These are phyloP conservation scores for Ceratitis capitata DNA, from an alignment of 1,140 invertebrate species.

Conservation along the genomic window DNA sequence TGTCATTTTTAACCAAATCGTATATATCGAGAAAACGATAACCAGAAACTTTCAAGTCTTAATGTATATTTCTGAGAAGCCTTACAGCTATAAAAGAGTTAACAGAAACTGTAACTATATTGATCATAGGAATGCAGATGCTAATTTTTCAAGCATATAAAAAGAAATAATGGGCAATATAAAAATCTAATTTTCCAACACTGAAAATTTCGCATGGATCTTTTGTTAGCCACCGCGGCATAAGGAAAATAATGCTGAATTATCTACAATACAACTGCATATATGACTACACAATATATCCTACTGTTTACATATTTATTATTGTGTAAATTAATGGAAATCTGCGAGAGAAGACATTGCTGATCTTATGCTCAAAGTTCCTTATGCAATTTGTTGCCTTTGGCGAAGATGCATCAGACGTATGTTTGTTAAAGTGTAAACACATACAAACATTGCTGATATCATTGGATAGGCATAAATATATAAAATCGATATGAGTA, in stretches of 20 bases:
- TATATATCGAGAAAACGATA: too few relatives aligned
- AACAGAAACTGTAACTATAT: too few relatives aligned
- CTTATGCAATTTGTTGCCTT: background rate
- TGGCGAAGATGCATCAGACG: background rate
- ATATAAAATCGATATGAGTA: background rate
- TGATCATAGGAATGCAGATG: too few relatives aligned
- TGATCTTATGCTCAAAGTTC: background rate
- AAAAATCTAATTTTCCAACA: too few relatives aligned
- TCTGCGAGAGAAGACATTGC: background rate
- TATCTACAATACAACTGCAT: background rate
- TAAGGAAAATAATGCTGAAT: background rate
- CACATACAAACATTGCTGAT: background rate
- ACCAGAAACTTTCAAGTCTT: too few relatives aligned
- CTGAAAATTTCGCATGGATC: background rate
- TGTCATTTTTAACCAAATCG: too few relatives aligned
- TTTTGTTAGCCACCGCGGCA: background rate
- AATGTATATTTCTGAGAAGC: too few relatives aligned
- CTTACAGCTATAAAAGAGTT: too few relatives aligned
- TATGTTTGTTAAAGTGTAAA: background rate
- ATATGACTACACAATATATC: background rate
- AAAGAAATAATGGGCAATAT: too few relatives aligned
- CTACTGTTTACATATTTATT: background rate
- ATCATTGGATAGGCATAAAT: background rate
- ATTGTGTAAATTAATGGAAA: background rate
- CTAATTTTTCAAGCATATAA: too few relatives aligned